Conservation (phyloP, 2,888 invertebrate genomes). For the Drosophila leonis region DNA sequence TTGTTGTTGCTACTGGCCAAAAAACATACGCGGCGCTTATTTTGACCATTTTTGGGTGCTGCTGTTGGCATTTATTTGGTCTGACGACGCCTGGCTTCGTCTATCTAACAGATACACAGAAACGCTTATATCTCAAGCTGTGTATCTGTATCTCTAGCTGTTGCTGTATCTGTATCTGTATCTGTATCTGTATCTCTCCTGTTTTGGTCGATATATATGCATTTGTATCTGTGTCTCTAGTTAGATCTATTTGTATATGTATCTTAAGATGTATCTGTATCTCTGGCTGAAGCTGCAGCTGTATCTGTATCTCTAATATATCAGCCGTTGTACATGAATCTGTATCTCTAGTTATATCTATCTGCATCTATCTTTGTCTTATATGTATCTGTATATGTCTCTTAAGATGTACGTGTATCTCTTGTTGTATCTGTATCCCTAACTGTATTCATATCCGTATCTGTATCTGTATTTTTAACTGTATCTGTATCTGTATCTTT, state of each 20-base stretch:
- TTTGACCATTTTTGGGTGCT: constrained; percentile 70
- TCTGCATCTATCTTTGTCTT: background rate
- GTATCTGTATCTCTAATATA: background rate
- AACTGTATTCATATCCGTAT: background rate
- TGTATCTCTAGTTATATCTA: background rate
- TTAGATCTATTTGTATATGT: background rate
- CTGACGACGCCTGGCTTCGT: constrained; percentile 24
- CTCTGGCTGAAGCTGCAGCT: background rate
- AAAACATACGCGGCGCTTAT: constrained; percentile 54
- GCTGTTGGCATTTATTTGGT: constrained; percentile 41
- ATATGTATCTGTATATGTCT: background rate
- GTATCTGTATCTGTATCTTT: background rate
- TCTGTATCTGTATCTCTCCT: background rate
- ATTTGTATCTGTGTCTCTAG: background rate
- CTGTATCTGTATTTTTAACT: background rate
- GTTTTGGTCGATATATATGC: background rate
- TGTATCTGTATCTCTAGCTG: background rate
- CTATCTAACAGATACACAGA: constrained; percentile 34
- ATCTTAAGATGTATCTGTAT: background rate
- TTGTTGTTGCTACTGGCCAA: constrained; percentile 21
- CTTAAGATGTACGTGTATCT: background rate
- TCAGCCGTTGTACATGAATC: background rate
- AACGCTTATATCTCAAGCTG: constrained; percentile 17
- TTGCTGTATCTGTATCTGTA: background rate
- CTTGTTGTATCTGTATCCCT: background rate